These are phyloP conservation scores for Rhinoraja longicauda DNA, from an alignment of 2,797 vertebrate genomes.

Conservation along the genomic window DNA sequence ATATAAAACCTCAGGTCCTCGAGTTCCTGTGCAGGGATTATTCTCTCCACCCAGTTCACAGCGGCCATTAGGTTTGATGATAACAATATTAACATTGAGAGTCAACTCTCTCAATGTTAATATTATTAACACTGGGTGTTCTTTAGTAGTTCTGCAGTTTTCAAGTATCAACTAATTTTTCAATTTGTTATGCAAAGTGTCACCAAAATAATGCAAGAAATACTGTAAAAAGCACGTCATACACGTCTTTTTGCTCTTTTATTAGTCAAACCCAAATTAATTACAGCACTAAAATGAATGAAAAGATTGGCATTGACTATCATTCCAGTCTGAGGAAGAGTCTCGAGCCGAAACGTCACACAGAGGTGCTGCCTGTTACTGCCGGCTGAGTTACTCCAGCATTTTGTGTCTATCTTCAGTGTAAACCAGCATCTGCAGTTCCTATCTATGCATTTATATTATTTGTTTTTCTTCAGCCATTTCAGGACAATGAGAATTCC, in stretches of 20 bases:
- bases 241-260: not conserved
- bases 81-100: not conserved
- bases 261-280: not conserved
- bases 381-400: too few species aligned
- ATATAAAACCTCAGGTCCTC: not conserved
- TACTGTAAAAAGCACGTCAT: not conserved
- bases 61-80: too few species aligned
- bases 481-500: not conserved
- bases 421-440: too few species aligned
- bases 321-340: not conserved
- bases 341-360: too few species aligned
- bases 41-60: not conserved
- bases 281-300: not conserved
- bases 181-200: not conserved
- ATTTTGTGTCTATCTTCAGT: too few species aligned
- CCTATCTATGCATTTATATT: not conserved
- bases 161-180: not conserved
- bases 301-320: not conserved
- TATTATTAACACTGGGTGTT: too few species aligned
- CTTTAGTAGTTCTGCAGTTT: not conserved
- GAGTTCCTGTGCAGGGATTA: too few species aligned
- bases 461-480: not conserved
- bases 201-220: not conserved
- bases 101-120: not conserved
- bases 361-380: too few species aligned